Evolutionary conservation across 1,140 invertebrate species (phyloP), one percentile per base, ranked within the genome.

Genomic region (Medauroidea extradentata): DNA sequence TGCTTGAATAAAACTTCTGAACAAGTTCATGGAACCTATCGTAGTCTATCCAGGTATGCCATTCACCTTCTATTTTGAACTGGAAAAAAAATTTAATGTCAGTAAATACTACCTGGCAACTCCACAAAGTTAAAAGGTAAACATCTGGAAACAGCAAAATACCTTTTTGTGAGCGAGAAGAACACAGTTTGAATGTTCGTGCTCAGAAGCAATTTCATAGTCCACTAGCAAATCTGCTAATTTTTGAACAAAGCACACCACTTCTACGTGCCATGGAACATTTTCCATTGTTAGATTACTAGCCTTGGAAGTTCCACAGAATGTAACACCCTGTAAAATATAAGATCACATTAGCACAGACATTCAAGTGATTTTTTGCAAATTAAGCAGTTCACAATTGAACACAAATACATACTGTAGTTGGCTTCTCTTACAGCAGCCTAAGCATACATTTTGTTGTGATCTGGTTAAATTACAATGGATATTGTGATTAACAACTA

Each of bases 21-120:
- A 82, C 63, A 0, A 85, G 68, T 25, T 78, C 53, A 63, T 83
- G 80, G 66, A 85, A 85, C 59, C 75, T 79, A 2, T 75, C 73
- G 66, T 85, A 85, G 67, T 85, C 79, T 51, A 85, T 85, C 83
- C 84, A 85, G 16, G 84, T 85, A 65, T 77, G 74, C 84, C 84
- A 85, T 58, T 77, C 70, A 8, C 69, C 76, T 67, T 82, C 65
- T 1, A 80, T 68, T 55, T 78, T 72, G 64, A 84, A 85, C 80
- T 79, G 65, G 11, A 34, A 34, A 34, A 34, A 34, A 34, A 34
- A 34, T 34, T 34, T 4, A 34, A 34, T n/a, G n/a, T n/a, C n/a
- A n/a, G n/a, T n/a, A n/a, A n/a, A 39, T 39, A n/a, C n/a, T 39
- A 39, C 9, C 9, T 11, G 38, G 38, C 9, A 39, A 11, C 9